These are phyloP conservation scores for Anarrhichthys ocellatus DNA, from an alignment of 2,113 vertebrate species.

Conservation along the genomic window DNA sequence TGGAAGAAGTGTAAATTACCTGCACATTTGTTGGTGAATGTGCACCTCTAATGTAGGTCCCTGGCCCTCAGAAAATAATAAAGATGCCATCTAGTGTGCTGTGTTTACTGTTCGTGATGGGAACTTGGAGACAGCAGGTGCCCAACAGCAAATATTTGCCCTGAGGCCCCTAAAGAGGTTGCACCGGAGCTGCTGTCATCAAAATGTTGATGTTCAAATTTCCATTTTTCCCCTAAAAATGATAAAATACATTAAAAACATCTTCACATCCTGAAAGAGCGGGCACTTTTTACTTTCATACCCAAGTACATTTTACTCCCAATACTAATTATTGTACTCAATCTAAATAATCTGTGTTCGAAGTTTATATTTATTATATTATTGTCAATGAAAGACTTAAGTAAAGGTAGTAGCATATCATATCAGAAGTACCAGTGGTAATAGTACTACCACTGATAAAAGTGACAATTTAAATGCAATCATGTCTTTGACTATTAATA, in stretches of 20 bases:
- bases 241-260: not conserved
- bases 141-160: not conserved
- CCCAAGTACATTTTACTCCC: not conserved
- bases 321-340: not conserved
- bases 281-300: not conserved
- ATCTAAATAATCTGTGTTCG: not conserved
- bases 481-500: slow-evolving; percentile 44
- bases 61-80: not conserved
- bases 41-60: not conserved
- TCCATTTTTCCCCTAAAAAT: not conserved
- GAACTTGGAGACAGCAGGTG: not conserved
- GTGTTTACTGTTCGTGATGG: not conserved
- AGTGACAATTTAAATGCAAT: slow-evolving; percentile 44
- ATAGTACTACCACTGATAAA: slow-evolving; percentile 11
- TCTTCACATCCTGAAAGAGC: not conserved
- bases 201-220: not conserved
- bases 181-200: not conserved
- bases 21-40: not conserved
- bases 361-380: not conserved
- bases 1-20: not conserved
- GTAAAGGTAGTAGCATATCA: not conserved
- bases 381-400: not conserved
- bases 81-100: not conserved
- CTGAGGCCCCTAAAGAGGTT: not conserved
- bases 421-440: not conserved